These are phyloP conservation scores for Vimba vimba DNA, from an alignment of 2,113 vertebrate genomes.

Conservation along the genomic window DNA sequence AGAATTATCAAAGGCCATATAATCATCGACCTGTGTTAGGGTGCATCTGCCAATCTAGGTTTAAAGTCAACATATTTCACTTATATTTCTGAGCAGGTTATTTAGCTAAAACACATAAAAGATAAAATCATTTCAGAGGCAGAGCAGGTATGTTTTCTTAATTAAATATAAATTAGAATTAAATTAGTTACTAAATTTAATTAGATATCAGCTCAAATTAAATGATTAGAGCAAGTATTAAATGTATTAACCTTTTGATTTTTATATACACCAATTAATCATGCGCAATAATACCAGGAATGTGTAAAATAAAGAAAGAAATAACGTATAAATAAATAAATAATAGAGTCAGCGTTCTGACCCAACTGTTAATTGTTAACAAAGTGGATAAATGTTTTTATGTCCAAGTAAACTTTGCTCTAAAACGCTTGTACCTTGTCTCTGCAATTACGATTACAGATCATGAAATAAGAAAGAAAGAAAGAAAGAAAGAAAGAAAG, in stretches of 20 bases:
- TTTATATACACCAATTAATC: neutral
- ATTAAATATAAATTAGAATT: neutral
- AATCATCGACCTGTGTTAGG: neutral
- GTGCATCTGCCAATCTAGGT: neutral
- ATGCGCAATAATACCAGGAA: neutral
- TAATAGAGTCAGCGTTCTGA: conserved; percentile 1
- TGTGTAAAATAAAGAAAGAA: neutral
- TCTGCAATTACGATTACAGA: neutral
- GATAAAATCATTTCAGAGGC: neutral
- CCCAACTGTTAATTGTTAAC: conserved; percentile 58
- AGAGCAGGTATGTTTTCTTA: neutral
- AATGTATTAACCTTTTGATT: neutral
- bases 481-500: no score
- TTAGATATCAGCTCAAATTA: neutral
- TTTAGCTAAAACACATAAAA: neutral
- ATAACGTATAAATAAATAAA: neutral
- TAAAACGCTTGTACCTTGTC: conserved; percentile 43
- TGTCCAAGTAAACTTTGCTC: conserved; percentile 31
- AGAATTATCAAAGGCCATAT: conserved; percentile 19
- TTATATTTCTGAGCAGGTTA: neutral
- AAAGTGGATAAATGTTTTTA: neutral
- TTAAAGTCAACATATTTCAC: neutral
- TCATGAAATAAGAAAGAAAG: no score
- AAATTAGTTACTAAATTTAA: neutral
- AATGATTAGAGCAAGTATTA: neutral